phyloP scores from a whole-genome alignment of 2,888 invertebrate species.

The Athalia cordata region DNA sequence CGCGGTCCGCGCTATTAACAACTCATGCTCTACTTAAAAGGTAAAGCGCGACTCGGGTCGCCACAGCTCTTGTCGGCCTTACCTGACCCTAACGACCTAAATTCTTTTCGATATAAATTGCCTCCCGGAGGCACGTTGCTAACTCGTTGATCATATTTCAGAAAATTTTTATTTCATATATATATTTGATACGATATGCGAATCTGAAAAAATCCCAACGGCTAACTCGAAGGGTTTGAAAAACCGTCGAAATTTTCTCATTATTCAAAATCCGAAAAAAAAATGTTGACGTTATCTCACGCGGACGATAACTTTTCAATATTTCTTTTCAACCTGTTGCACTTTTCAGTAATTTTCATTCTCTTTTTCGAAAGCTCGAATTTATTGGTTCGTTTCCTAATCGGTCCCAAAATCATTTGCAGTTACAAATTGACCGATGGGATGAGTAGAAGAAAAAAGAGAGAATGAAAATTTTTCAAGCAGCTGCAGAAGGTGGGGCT shows the following conservation, averaged over 20 bases:
- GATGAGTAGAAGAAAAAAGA: too few relatives aligned
- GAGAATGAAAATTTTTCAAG: too few relatives aligned
- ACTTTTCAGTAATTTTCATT: neutral
- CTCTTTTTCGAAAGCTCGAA: neutral
- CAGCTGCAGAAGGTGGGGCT: too few relatives aligned
- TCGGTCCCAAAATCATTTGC: too few relatives aligned
- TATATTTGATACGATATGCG: neutral
- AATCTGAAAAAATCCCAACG: neutral
- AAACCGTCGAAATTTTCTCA: neutral
- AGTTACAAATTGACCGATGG: too few relatives aligned
- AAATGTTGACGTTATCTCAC: neutral
- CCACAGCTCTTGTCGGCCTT: constrained; percentile 52
- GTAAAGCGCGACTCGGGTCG: constrained; percentile 34
- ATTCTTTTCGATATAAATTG: constrained; percentile 68
- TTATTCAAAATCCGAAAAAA: too few relatives aligned
- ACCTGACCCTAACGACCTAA: constrained; percentile 65
- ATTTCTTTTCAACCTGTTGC: constrained; percentile 20
- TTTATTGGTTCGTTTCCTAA: neutral
- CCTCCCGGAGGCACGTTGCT: constrained; percentile 54
- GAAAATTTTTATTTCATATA: constrained; percentile 5
- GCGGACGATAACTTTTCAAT: neutral
- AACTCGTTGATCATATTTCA: constrained; percentile 22
- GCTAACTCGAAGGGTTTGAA: too few relatives aligned
- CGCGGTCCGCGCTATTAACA: too few relatives aligned
- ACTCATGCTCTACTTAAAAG: constrained; percentile 14